A percentile compares a stretch with the other conserved stretches of the same genome.
phyloP scores from a whole-genome alignment of 2,113 vertebrate species.

The Cariama cristata region DNA sequence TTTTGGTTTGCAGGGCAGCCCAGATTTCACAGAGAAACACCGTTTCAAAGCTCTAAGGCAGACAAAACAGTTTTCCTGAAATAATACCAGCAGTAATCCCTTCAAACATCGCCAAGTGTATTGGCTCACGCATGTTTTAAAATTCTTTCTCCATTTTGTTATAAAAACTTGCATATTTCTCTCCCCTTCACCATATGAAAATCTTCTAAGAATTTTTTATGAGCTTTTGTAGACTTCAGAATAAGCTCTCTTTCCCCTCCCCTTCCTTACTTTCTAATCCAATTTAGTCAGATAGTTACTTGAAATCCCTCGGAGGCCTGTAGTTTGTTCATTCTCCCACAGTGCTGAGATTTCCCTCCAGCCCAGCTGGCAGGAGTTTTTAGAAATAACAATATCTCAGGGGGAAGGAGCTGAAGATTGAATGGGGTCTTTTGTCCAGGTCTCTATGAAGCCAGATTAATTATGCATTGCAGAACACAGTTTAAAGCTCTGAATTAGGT shows the following conservation, averaged over 20 bases:
- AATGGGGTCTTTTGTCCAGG: constrained; percentile 92
- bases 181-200: constrained; percentile 63
- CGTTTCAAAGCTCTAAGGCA: constrained; percentile 19
- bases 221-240: constrained; percentile 68
- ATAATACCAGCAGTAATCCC: constrained; percentile 54
- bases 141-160: constrained; percentile 51
- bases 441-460: constrained; percentile 93
- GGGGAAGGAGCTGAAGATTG: constrained; percentile 85
- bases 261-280: constrained; percentile 82
- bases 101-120: constrained; percentile 48
- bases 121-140: constrained; percentile 43
- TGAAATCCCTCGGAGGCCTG: constrained; percentile 73
- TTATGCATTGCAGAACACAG: constrained; percentile 91
- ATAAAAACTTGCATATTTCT: constrained; percentile 62
- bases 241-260: constrained; percentile 65
- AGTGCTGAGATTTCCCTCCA: constrained; percentile 84
- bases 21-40: constrained; percentile 1
- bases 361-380: constrained; percentile 95
- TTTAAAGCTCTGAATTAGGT: constrained; percentile 79
- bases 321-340: constrained; percentile 82
- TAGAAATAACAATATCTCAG: constrained; percentile 89
- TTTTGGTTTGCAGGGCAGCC: background rate
- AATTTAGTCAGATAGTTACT: constrained; percentile 80
- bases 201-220: constrained; percentile 70
- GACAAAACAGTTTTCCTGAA: constrained; percentile 60